A percentile compares a stretch with the other conserved stretches of the same genome.
Conservation (phyloP, 92 coral and sea anemone genomes). For the Porites cylindrica region DNA sequence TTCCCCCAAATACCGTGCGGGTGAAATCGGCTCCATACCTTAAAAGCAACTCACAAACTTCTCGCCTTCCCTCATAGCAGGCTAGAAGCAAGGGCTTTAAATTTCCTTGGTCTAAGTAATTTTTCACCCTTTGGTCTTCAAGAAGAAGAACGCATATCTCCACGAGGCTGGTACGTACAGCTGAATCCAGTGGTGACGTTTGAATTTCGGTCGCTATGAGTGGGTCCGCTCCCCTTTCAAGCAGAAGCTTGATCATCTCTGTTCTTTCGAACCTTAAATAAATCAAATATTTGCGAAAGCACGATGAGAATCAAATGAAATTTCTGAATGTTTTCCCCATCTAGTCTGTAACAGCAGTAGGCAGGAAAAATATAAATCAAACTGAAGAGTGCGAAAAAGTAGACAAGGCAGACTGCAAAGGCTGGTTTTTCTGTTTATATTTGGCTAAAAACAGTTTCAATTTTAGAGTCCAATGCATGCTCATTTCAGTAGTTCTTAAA, state of each 20-base stretch:
- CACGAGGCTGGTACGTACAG: slow-evolving; percentile 47
- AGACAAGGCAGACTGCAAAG: too few species aligned
- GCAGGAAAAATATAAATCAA: too few species aligned
- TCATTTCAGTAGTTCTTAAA: too few species aligned
- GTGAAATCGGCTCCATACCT: slow-evolving; percentile 59
- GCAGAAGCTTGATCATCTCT: slow-evolving; percentile 42
- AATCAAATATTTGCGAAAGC: not conserved
- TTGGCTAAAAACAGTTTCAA: too few species aligned
- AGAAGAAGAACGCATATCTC: slow-evolving; percentile 53
- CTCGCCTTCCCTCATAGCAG: slow-evolving; percentile 54
- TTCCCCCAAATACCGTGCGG: slow-evolving; percentile 1
- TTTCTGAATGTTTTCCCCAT: not conserved
- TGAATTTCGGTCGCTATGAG: not conserved
- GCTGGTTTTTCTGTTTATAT: too few species aligned
- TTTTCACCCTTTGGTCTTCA: slow-evolving; percentile 3
- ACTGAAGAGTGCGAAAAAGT: too few species aligned
- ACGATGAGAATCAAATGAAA: not conserved
- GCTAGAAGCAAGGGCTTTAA: slow-evolving; percentile 56
- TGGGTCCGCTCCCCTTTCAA: slow-evolving; percentile 66
- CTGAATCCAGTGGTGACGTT: slow-evolving; percentile 53
- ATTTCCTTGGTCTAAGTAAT: not conserved
- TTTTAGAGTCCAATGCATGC: too few species aligned
- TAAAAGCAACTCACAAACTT: slow-evolving; percentile 56
- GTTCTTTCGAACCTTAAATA: slow-evolving; percentile 45
- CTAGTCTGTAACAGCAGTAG: not conserved